Percentiles rank a stretch among this genome's conserved stretches.
Evolutionary conservation across 2,113 vertebrate genomes (phyloP).

Genomic region (Nyctereutes procyonoides): DNA sequence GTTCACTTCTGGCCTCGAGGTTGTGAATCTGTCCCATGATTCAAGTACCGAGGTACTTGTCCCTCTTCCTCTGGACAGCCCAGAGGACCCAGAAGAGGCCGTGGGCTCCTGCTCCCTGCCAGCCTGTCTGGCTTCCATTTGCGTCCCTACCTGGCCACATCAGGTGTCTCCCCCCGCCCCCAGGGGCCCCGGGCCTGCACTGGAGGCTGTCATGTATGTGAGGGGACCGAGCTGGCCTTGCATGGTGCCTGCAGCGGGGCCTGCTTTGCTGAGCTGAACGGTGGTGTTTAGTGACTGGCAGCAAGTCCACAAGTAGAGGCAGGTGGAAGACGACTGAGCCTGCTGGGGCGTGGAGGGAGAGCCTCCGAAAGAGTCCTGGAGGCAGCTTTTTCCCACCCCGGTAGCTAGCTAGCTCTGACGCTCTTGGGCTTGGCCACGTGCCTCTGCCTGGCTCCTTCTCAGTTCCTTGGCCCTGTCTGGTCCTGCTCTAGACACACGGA

Average conservation of each 20-base stretch:
- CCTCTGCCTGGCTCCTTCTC: not conserved
- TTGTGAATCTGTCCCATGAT: not conserved
- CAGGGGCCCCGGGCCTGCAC: not conserved
- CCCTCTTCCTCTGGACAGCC: not conserved
- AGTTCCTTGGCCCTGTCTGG: not conserved
- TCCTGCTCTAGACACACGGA: not conserved
- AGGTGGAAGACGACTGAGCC: not conserved
- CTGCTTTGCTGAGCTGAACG: not conserved
- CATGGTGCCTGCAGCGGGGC: constrained; percentile 19
- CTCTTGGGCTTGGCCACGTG: fast-evolving
- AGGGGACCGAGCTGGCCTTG: constrained; percentile 28
- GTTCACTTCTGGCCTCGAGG: not conserved
- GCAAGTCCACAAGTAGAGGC: not conserved
- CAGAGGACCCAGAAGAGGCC: not conserved
- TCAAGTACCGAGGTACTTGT: not conserved
- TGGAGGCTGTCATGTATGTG: not conserved
- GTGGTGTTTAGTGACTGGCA: not conserved
- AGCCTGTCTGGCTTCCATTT: not conserved
- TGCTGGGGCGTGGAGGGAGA: not conserved
- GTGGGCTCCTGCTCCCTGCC: not conserved
- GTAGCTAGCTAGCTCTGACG: not conserved
- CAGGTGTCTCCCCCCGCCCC: too few relatives aligned
- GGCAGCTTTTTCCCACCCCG: too few relatives aligned
- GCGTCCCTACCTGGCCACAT: not conserved
- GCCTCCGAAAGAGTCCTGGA: not conserved